These are phyloP conservation scores for Amiota mariae DNA, from an alignment of 2,888 invertebrate species.

Conservation along the genomic window DNA sequence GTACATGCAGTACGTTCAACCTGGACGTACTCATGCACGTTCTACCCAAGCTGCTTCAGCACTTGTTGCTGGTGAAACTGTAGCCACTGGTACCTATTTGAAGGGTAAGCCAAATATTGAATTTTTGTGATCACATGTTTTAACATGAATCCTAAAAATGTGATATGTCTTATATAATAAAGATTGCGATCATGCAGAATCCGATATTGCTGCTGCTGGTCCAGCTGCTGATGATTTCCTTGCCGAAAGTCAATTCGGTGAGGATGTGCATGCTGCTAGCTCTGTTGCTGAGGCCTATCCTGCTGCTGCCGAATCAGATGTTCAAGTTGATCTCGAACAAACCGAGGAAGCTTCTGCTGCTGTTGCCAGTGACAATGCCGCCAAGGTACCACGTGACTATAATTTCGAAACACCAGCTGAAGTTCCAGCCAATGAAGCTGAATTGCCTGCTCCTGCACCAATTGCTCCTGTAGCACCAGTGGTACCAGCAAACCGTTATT, in stretches of 20 bases:
- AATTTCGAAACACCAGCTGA: conserved; percentile 59
- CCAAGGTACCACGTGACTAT: conserved; percentile 70
- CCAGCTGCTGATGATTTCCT: conserved; percentile 49
- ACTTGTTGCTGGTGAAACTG: conserved; percentile 71
- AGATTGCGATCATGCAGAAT: conserved; percentile 71
- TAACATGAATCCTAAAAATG: no score
- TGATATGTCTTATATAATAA: conserved; percentile 32
- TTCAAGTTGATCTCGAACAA: conserved; percentile 47
- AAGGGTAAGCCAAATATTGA: conserved; percentile 61
- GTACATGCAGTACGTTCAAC: conserved; percentile 72
- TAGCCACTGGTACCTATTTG: conserved; percentile 71
- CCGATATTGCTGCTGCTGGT: conserved; percentile 57
- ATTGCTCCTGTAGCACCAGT: conserved; percentile 60
- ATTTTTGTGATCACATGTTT: background rate
- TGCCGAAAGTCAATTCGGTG: conserved; percentile 56
- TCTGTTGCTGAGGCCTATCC: conserved; percentile 72
- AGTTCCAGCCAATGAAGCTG: conserved; percentile 48
- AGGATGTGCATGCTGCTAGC: conserved; percentile 63
- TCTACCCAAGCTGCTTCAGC: conserved; percentile 70
- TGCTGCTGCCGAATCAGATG: conserved; percentile 52
- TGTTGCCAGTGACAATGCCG: conserved; percentile 56
- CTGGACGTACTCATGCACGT: conserved; percentile 65
- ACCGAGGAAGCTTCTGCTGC: conserved; percentile 43
- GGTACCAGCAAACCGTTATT: conserved; percentile 62
- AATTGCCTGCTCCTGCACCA: conserved; percentile 63